phyloP scores from a whole-genome alignment of 2,113 vertebrate genomes.

The Stigmatopora nigra region DNA sequence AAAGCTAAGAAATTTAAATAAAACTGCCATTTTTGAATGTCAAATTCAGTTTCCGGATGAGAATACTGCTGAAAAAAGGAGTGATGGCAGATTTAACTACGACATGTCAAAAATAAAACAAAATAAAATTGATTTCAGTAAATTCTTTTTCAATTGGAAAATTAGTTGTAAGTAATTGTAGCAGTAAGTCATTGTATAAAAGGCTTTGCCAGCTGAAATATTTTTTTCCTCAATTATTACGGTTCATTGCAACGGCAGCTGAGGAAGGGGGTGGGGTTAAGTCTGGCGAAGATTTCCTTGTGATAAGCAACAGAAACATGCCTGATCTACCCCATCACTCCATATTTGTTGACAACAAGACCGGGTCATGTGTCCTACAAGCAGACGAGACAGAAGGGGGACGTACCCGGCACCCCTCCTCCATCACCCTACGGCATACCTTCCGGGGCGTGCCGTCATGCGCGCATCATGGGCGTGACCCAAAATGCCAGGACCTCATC shows the following conservation, averaged over 20 bases:
- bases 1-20: too few species aligned
- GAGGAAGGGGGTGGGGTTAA: background rate
- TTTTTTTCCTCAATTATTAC: conserved; percentile 25
- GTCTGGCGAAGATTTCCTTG: conserved; percentile 19
- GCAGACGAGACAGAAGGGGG: conserved; percentile 3
- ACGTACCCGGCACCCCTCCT: conserved; percentile 27
- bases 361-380: conserved; percentile 46
- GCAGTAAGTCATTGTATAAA: too few species aligned
- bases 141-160: too few species aligned
- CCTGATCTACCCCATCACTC: background rate
- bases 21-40: too few species aligned
- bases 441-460: conserved; percentile 39
- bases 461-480: conserved; percentile 38
- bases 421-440: conserved; percentile 33
- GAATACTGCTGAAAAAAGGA: too few species aligned
- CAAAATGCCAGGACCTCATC: conserved; percentile 50
- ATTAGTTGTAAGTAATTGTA: too few species aligned
- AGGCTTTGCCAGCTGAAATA: background rate
- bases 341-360: conserved; percentile 56
- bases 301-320: conserved; percentile 19
- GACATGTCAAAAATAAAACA: too few species aligned
- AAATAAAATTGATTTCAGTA: too few species aligned
- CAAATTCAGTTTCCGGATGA: too few species aligned
- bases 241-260: background rate
- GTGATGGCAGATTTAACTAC: too few species aligned